A percentile compares a stretch with the other conserved stretches of the same genome.
phyloP scores from a whole-genome alignment of 2,888 invertebrate species.

The Apomyelois bistriatella region DNA sequence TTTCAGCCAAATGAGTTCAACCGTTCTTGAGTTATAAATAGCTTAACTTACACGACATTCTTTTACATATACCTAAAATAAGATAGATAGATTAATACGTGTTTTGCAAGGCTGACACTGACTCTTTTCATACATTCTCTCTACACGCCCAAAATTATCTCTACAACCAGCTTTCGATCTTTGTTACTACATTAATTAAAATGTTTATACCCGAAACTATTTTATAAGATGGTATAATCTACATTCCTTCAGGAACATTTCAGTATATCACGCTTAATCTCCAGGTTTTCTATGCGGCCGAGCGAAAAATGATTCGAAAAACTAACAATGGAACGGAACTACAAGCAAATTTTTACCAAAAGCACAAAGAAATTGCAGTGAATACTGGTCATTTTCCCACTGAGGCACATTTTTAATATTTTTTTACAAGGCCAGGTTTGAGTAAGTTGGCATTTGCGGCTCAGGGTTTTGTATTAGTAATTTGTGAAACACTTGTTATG shows the following conservation, averaged over 20 bases:
- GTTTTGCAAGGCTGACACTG: too few species aligned
- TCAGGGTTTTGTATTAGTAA: background rate
- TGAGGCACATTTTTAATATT: conserved; percentile 6
- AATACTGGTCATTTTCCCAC: conserved; percentile 16
- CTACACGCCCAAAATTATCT: too few species aligned
- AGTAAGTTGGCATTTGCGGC: background rate
- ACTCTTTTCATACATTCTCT: too few species aligned
- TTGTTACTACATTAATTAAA: too few species aligned
- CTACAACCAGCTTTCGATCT: too few species aligned
- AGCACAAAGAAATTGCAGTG: conserved; percentile 3
- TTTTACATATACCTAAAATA: too few species aligned
- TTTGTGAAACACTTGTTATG: background rate
- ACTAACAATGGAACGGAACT: conserved; percentile 24
- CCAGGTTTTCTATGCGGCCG: conserved; percentile 17
- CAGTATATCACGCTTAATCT: conserved; percentile 13
- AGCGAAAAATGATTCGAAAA: conserved; percentile 28
- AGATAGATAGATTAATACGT: too few species aligned
- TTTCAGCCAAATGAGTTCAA: too few species aligned
- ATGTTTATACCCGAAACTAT: too few species aligned
- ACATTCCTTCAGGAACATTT: conserved; percentile 14
- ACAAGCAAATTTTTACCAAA: conserved; percentile 20
- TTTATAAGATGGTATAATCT: background rate
- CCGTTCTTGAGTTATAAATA: too few species aligned
- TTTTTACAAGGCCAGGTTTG: background rate
- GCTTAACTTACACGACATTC: too few species aligned